Base-by-base conservation (phyloP, 2,888 invertebrate species). In the Hyposoter dolosus region DNA sequence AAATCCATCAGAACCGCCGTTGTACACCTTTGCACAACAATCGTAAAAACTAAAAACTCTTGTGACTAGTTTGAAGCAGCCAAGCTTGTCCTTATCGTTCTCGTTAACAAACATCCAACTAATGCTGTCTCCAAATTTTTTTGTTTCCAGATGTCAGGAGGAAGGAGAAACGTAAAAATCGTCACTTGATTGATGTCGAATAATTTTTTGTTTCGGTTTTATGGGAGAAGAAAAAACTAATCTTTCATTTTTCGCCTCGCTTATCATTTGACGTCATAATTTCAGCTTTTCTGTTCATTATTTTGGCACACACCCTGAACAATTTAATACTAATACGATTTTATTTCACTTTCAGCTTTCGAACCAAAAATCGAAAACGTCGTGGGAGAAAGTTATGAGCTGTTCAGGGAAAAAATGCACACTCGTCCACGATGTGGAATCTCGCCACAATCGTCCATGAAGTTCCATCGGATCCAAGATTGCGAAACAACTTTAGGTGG, bases 391-490 rank as follows among this genome's bases (percentile, higher is more conserved):
- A 74, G 35, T 69, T 23, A 23, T 9, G 35, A 75, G 15, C 15
- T 43, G 15, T 40, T 77, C 19, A 15, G 65, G 15, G 43, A n/a
- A 3, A 71, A 74, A 66, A 65, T 47, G 15, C 4, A 43, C 19
- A 19, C 75, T 17, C 71, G 75, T 32, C 17, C 47, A 40, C 86
- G 83, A 23, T 89, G 89, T 53, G 88, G 88, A 0, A 81, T 50
- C 90, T 88, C 72, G 75, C 82, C 0, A 86, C 85, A 82, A 17
- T 74, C 81, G 63, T 85, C 87, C 10, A 77, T 88, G 40, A 63
- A 69, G 63, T 89, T 80, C 32, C 88, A 88, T 72, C 71, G 87
- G 50, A 86, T 88, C n/a, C 80, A 69, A 69, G 88, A 88, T 56
- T 90, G 89, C 86, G 88, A 88, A 4, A 74, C 77, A 17, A 78